Evolutionary conservation across 2,113 vertebrate species (phyloP).

Genomic region (Myrmecobius fasciatus): DNA sequence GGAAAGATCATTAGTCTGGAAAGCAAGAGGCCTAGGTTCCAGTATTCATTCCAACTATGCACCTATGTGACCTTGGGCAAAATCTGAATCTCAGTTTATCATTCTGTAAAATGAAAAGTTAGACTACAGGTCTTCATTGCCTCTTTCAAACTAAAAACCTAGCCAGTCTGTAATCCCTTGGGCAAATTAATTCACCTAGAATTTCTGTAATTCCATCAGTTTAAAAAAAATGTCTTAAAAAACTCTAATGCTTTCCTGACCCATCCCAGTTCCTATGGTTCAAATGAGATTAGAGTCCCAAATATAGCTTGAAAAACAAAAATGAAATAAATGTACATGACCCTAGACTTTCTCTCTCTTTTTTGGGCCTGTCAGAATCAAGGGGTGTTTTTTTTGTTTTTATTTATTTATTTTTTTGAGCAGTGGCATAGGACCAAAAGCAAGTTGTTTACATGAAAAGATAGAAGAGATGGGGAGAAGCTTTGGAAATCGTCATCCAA

Average conservation of each 20-base stretch:
- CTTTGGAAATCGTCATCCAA: not conserved
- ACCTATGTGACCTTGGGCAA: not conserved
- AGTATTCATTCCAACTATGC: not conserved
- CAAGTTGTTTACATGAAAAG: constrained; percentile 8
- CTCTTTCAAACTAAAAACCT: not conserved
- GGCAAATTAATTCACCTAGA: not conserved
- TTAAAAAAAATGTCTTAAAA: not conserved
- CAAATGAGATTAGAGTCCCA: not conserved
- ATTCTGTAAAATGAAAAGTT: constrained; percentile 5
- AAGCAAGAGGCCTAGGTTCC: not conserved
- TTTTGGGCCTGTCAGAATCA: not conserved
- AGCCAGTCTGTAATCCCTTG: not conserved
- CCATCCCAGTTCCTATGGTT: not conserved
- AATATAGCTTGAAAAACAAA: constrained; percentile 33
- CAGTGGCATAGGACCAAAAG: constrained; percentile 11
- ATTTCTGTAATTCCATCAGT: not conserved
- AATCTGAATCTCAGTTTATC: constrained; percentile 11
- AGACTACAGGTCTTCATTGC: not conserved
- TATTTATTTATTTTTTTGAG: no score
- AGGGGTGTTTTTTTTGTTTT: constrained; percentile 20
- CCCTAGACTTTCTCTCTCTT: constrained; percentile 22
- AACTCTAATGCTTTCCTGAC: not conserved
- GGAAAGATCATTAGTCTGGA: not conserved
- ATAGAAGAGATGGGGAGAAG: not conserved
- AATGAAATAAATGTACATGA: constrained; percentile 32